phyloP scores from a whole-genome alignment of 1,140 invertebrate species.

The Panulirus ornatus region DNA sequence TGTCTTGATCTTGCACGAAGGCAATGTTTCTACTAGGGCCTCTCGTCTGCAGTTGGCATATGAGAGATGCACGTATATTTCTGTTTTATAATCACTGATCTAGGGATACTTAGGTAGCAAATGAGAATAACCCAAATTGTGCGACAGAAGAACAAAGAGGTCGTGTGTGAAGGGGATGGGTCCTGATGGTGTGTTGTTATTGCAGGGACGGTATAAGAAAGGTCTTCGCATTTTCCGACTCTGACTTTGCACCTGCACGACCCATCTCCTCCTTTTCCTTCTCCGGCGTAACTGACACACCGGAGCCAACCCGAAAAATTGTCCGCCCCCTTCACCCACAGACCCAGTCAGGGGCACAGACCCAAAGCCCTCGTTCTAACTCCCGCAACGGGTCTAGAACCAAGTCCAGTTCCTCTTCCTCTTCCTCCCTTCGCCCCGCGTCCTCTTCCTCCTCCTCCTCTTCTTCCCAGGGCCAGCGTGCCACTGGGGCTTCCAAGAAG shows the following conservation, averaged over 20 bases:
- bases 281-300: constrained; percentile 6
- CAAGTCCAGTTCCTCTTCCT: constrained; percentile 4
- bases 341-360: not conserved
- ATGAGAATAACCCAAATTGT: not conserved
- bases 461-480: not conserved
- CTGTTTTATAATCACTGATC: too few species aligned
- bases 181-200: constrained; percentile 58
- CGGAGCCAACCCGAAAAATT: not conserved
- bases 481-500: not conserved
- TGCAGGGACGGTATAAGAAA: constrained; percentile 53
- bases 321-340: not conserved
- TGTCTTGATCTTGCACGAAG: too few species aligned
- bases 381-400: not conserved
- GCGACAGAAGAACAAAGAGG: not conserved
- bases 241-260: constrained; percentile 61
- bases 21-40: too few species aligned
- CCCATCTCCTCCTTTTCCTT: constrained; percentile 57
- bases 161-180: not conserved
- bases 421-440: not conserved
- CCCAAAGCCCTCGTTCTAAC: not conserved
- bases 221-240: constrained; percentile 58
- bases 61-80: too few species aligned
- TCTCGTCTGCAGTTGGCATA: too few species aligned
- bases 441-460: constrained; percentile 3
- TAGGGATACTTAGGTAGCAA: too few species aligned